Base-by-base conservation (phyloP, 2,888 invertebrate species). In the Abrostola triplasia region DNA sequence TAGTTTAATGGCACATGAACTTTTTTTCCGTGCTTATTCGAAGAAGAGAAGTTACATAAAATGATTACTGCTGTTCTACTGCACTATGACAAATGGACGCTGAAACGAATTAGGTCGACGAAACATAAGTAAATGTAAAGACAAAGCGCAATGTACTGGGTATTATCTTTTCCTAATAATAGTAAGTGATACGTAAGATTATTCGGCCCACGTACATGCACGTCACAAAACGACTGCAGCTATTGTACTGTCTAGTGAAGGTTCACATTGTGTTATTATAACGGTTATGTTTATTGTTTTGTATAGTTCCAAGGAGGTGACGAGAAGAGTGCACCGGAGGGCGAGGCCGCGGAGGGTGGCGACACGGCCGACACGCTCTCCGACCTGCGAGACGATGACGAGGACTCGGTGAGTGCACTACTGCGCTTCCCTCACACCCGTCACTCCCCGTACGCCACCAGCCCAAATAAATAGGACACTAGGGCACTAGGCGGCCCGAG, bases 381-480 rank as follows among this genome's bases (percentile, higher is more conserved):
- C 84, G 95, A 95, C 83, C 92, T 95, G 75, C 92, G 94, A 87
- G 95, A 95, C 72, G 94, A 96, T 79, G 94, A 94, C 71, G 96
- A 96, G 88, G 96, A 97, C 86, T 96, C 97, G 51, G 97, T 97
- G 87, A 97, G 97, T 89, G 87, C 89, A 88, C 86, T 86, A 82
- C 76, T 81, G 77, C 76, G 72, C 71, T 76, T 55, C 57, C 53
- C 64, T 51, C 67, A 67, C 67, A 60, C 62, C 68, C 68, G 62
- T 67, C 64, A 66, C 76, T 73, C 61, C 67, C 67, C 67, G 78
- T 76, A 66, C 76, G 75, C 77, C 77, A 73, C 77, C 76, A 77
- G 78, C 82, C 84, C 82, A 79, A 88, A 89, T 83, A 90, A 87
- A 88, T 92, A 90, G 90, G 89, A 88, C 88, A 91, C 88, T 88